Conservation (phyloP, 2,888 invertebrate species). For the Drosophila formosana region DNA sequence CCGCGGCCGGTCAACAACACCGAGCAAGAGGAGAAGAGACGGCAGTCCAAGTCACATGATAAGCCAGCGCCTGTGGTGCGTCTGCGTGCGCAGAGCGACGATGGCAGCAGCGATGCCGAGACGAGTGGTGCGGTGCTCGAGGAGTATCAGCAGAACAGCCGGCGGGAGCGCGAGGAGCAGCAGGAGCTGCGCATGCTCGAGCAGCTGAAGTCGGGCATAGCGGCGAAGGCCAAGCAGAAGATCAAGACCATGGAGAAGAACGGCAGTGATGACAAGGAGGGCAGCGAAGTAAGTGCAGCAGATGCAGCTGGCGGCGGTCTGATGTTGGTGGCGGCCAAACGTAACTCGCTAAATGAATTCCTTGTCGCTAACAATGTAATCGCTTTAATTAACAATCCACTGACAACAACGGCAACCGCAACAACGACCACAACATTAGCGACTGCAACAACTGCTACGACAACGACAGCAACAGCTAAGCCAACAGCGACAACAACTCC, state of each 20-base stretch:
- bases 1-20: slow-evolving; percentile 36
- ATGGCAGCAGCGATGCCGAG: slow-evolving; percentile 88
- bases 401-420: slow-evolving; percentile 64
- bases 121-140: slow-evolving; percentile 86
- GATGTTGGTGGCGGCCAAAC: slow-evolving; percentile 76
- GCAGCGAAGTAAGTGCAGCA: slow-evolving; percentile 81
- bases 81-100: slow-evolving; percentile 87
- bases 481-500: background rate
- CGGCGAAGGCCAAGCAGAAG: slow-evolving; percentile 90
- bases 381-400: slow-evolving; percentile 77
- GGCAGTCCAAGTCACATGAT: slow-evolving; percentile 39
- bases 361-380: slow-evolving; percentile 83
- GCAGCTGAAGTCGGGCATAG: slow-evolving; percentile 88
- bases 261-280: slow-evolving; percentile 51
- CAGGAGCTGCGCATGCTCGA: slow-evolving; percentile 90
- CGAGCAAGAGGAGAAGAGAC: slow-evolving; percentile 42
- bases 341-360: slow-evolving; percentile 85
- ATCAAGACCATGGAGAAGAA: slow-evolving; percentile 86
- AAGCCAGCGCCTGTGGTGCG: slow-evolving; percentile 86
- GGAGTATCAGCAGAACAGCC: slow-evolving; percentile 86
- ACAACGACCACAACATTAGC: slow-evolving; percentile 47
- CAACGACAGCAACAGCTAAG: background rate
- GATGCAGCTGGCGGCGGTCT: slow-evolving; percentile 23
- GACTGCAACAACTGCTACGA: slow-evolving; percentile 46
- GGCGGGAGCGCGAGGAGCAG: slow-evolving; percentile 87